Percentiles rank a stretch among this genome's conserved stretches.
These are phyloP conservation scores for Cephalopachus bancanus DNA, from an alignment of 2,797 vertebrate species.

Conservation along the genomic window DNA sequence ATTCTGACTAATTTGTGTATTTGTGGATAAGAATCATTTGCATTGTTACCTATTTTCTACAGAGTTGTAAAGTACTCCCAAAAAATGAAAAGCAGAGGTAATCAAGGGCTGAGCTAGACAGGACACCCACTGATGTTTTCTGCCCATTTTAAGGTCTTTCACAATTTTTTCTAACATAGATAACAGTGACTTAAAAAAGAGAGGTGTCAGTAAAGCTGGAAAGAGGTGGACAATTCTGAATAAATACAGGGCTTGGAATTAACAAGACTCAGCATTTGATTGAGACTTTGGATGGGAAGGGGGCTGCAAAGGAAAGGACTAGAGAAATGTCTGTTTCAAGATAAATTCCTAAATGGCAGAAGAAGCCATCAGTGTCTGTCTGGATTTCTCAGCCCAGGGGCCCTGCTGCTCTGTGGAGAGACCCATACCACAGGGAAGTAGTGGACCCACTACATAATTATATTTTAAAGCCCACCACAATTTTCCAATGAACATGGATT, in stretches of 20 bases:
- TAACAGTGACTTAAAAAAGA: not conserved
- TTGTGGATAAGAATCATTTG: not conserved
- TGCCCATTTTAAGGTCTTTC: not conserved
- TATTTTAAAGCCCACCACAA: slow-evolving; percentile 1
- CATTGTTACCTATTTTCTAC: not conserved
- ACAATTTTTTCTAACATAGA: not conserved
- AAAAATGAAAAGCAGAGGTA: not conserved
- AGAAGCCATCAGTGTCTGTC: not conserved
- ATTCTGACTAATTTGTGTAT: slow-evolving; percentile 5
- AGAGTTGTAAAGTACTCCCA: not conserved
- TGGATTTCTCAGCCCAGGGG: not conserved
- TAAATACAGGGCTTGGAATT: not conserved
- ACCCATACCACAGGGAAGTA: not conserved
- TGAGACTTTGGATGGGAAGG: not conserved
- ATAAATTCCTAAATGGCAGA: slow-evolving; percentile 7
- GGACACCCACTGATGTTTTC: not conserved
- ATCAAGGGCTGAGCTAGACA: not conserved
- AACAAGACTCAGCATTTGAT: not conserved
- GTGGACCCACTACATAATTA: not conserved
- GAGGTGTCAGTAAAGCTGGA: not conserved
- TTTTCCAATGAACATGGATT: not conserved
- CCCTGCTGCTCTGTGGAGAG: not conserved
- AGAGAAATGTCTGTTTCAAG: not conserved
- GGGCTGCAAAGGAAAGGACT: not conserved
- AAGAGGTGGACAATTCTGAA: not conserved